Evolutionary conservation across 2,888 invertebrate genomes (phyloP), one percentile per base, ranked within the genome.

Genomic region (Deilephila elpenor): DNA sequence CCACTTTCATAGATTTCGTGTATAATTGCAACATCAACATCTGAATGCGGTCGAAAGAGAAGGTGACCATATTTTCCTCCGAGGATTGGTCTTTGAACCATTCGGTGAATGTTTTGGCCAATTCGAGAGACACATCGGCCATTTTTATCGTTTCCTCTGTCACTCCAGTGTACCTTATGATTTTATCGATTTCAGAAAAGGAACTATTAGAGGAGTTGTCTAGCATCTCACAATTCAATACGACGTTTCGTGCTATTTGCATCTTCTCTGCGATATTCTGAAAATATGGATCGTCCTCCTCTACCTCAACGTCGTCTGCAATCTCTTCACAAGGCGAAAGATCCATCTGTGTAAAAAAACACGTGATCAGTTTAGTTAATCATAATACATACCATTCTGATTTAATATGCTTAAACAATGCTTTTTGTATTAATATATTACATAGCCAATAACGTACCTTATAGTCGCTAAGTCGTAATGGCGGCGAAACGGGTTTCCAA

Each of bases 71-170:
- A 8, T 67, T 5, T 1, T 37, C 19, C 19, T 5, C 11, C 19
- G 25, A n/a, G 1, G 0, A 34, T 56, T 72, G 29, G 5, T 73
- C 59, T 19, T 59, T 1, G 56, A 37, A 59, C 64, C 67, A 73
- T 32, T 73, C 67, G 5, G 25, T 44, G 67, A 73, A 73, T 5
- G 44, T 59, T 56, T 73, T 73, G 19, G 20, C 59, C n/a, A 17
- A 3, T 59, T 19, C 19, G n/a, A 44, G 29, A 14, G 59, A 25
- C 59, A 37, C 59, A 6, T 59, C 37, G 19, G 64, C 37, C n/a
- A 25, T 37, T 25, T 5, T 34, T n/a, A 73, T 25, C 14, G 34
- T 67, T 0, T 8, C 59, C 32, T 73, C 37, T 8, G 32, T 34
- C 20, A 67, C 72, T 14, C 59, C 59, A 19, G 72, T 73, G 25